A percentile compares a stretch with the other conserved stretches of the same genome.
Conservation (phyloP, 1,140 invertebrate species). For the Ceratina japonica region DNA sequence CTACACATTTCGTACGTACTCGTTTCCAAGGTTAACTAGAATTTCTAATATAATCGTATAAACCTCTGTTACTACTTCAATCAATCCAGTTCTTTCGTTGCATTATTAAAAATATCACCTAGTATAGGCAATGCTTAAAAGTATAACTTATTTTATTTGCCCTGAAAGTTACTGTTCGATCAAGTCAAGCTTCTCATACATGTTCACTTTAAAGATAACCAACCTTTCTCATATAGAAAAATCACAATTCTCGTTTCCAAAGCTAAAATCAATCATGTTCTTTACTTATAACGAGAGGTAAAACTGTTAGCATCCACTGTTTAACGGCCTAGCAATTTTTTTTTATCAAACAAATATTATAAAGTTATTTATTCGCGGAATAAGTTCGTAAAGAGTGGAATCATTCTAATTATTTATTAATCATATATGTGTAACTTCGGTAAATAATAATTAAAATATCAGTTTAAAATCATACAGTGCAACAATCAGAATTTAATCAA, state of each 20-base stretch:
- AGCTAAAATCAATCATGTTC: neutral
- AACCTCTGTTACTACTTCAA: neutral
- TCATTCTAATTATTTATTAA: neutral
- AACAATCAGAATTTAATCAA: neutral
- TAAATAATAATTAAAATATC: too few species aligned
- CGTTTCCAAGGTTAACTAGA: slow-evolving; percentile 13
- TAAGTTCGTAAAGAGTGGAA: too few species aligned
- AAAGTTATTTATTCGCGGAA: too few species aligned
- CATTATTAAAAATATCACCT: slow-evolving; percentile 14
- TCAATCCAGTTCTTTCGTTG: slow-evolving; percentile 13
- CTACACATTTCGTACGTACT: neutral
- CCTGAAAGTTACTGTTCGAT: neutral
- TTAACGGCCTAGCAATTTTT: neutral
- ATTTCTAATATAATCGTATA: neutral
- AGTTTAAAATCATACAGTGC: neutral
- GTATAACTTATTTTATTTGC: neutral
- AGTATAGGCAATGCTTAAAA: neutral
- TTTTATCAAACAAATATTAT: neutral
- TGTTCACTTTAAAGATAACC: neutral
- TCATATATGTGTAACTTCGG: neutral
- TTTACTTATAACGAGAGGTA: neutral
- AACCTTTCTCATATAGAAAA: neutral
- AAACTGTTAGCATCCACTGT: neutral
- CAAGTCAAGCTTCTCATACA: neutral
- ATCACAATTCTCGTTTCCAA: neutral